Evolutionary conservation across 2,888 invertebrate species (phyloP), one percentile per base, ranked within the genome.

Genomic region (Drosophila infuscata): DNA sequence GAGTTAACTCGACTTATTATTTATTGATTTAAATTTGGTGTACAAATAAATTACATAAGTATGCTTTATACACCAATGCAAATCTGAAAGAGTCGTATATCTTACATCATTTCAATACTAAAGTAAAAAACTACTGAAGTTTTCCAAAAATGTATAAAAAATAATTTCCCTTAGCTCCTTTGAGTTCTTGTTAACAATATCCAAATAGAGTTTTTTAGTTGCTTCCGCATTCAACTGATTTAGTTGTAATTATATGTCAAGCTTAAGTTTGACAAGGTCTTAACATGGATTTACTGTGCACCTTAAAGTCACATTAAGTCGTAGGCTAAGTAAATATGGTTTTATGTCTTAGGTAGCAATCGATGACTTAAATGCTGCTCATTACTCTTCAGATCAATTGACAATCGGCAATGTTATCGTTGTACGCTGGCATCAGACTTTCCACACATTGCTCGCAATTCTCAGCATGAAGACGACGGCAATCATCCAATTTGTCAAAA

Each of bases 401-500:
- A 58, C 60, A 74, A 49, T 56, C 57, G 36, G 48, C 32, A 66
- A 58, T 49, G 64, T 54, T 49, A 68, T 72, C 71, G 62, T 54
- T 46, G 52, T 51, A 46, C 38, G 59, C 67, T 35, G 67, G 62
- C 41, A 53, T 38, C 62, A 70, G 62, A 73, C 53, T 52, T 59
- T 70, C 58, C 64, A 58, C 66, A 73, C 69, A 54, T 62, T 59
- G 25, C 68, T 49, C 41, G 53, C 66, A 53, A 38, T 46, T 46
- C 30, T 35, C 53, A 66, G 70, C 48, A 63, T 41, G 33, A 25
- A 29, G 57, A 57, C 82, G 57, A 57, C 82, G 70, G 74, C 85
- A 87, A 85, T 87, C 86, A 82, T 86, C 81, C 86, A 87, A 87
- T 88, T 88, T 88, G 88, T 88, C 87, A 87, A 86, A 88, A 88